phyloP scores from a whole-genome alignment of 1,140 invertebrate species.

The Hyles vespertilio region DNA sequence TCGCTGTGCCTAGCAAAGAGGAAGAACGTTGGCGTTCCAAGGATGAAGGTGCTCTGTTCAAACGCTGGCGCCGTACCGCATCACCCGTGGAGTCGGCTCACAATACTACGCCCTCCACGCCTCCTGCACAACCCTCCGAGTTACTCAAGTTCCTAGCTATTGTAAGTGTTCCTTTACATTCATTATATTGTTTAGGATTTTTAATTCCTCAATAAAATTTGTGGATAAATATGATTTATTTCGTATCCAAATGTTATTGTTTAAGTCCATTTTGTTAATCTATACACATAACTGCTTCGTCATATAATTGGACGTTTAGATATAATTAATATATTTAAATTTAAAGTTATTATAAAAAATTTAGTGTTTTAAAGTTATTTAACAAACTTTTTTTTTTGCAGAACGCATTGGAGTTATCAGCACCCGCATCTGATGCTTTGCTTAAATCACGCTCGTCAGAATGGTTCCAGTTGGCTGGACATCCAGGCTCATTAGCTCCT shows the following conservation, averaged over 20 bases:
- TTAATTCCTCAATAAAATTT: no score
- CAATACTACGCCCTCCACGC: slow-evolving; percentile 35
- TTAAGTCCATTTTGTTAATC: no score
- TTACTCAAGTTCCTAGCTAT: slow-evolving; percentile 72
- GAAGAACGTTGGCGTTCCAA: slow-evolving; percentile 66
- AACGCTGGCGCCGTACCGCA: slow-evolving; percentile 53
- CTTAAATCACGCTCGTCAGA: slow-evolving; percentile 82
- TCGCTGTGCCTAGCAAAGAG: slow-evolving; percentile 64
- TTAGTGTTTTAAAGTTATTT: slow-evolving; percentile 12
- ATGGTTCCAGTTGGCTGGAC: slow-evolving; percentile 96
- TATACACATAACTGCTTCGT: no score
- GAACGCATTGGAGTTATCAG: slow-evolving; percentile 95
- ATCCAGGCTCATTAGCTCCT: slow-evolving; percentile 93
- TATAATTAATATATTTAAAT: no score
- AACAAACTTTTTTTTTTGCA: slow-evolving; percentile 74
- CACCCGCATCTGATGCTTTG: slow-evolving; percentile 91
- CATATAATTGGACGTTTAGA: no score
- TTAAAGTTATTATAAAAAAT: no score
- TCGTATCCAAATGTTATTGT: no score
- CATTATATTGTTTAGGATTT: no score
- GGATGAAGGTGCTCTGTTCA: slow-evolving; percentile 62
- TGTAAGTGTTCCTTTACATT: slow-evolving; percentile 48
- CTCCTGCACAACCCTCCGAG: slow-evolving; percentile 61
- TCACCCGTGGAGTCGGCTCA: slow-evolving; percentile 39
- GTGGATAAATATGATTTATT: no score